phyloP scores from a whole-genome alignment of 37 sponge, comb jelly and placozoan species.

The Spongilla lacustris region DNA sequence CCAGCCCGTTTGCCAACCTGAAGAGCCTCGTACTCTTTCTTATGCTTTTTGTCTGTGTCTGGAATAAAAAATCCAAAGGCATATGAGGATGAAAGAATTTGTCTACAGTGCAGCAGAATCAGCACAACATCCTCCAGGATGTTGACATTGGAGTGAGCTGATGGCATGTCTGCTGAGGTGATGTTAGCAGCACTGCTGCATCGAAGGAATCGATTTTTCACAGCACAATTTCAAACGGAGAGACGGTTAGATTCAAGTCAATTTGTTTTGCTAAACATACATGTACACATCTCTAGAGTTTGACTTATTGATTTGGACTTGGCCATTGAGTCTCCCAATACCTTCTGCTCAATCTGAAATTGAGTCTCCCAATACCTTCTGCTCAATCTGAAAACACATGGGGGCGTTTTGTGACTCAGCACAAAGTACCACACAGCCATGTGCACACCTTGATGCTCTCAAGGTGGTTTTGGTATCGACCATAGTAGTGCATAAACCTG shows the following conservation, averaged over 20 bases:
- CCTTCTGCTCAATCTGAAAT: slow-evolving; percentile 58
- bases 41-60: slow-evolving; percentile 3
- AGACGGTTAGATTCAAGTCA: too few species aligned
- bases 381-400: not conserved
- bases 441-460: slow-evolving; percentile 50
- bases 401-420: not conserved
- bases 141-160: slow-evolving; percentile 23
- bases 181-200: not conserved
- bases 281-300: slow-evolving; percentile 27
- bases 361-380: too few species aligned
- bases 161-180: not conserved
- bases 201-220: not conserved
- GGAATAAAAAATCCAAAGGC: slow-evolving; percentile 67
- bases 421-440: too few species aligned
- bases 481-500: slow-evolving; percentile 41
- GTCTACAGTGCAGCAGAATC: slow-evolving; percentile 52
- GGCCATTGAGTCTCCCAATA: slow-evolving; percentile 43
- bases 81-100: slow-evolving; percentile 70
- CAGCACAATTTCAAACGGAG: too few species aligned
- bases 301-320: slow-evolving; percentile 42
- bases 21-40: slow-evolving; percentile 44
- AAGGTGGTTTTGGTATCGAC: slow-evolving; percentile 63
- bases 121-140: slow-evolving; percentile 65
- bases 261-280: too few species aligned
- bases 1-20: too few species aligned